These are phyloP conservation scores for Parnassius apollo DNA, from an alignment of 2,888 invertebrate species.

Conservation along the genomic window DNA sequence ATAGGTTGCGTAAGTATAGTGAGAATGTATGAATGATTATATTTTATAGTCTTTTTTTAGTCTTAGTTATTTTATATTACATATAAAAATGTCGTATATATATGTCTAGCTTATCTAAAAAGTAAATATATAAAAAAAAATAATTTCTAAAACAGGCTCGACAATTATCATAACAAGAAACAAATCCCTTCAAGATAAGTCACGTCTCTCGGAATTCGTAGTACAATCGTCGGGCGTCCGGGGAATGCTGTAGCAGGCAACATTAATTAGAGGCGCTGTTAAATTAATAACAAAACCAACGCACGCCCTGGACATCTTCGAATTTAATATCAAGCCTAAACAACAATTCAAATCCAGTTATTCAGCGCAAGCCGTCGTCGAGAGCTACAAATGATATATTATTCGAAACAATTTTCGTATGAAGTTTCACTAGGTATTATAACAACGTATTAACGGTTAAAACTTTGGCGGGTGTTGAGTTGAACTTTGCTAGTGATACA, in stretches of 20 bases:
- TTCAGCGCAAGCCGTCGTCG: slow-evolving; percentile 2
- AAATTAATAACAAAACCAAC: slow-evolving; percentile 71
- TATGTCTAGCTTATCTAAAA: no score
- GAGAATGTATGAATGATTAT: no score
- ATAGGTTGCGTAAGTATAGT: no score
- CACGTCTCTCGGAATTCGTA: slow-evolving; percentile 43
- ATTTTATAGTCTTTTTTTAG: no score
- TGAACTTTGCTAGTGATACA: slow-evolving; percentile 23
- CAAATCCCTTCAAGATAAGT: slow-evolving; percentile 32
- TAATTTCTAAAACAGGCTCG: no score
- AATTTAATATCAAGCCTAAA: slow-evolving; percentile 30
- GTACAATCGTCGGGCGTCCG: slow-evolving; percentile 39
- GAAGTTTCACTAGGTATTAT: slow-evolving; percentile 11
- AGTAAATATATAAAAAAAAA: no score
- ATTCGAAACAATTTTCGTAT: slow-evolving; percentile 20
- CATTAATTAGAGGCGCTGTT: slow-evolving; percentile 75
- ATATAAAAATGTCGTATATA: no score
- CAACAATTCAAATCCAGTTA: slow-evolving; percentile 20
- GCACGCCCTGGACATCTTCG: slow-evolving; percentile 49
- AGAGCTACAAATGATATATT: slow-evolving; percentile 22
- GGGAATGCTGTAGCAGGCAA: slow-evolving; percentile 67
- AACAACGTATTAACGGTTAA: slow-evolving; percentile 18
- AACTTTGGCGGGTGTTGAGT: slow-evolving; percentile 22
- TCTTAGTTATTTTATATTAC: no score
- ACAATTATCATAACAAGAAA: no score